Conservation (phyloP, 2,888 invertebrate genomes). For the Drosophila vallismaia region DNA sequence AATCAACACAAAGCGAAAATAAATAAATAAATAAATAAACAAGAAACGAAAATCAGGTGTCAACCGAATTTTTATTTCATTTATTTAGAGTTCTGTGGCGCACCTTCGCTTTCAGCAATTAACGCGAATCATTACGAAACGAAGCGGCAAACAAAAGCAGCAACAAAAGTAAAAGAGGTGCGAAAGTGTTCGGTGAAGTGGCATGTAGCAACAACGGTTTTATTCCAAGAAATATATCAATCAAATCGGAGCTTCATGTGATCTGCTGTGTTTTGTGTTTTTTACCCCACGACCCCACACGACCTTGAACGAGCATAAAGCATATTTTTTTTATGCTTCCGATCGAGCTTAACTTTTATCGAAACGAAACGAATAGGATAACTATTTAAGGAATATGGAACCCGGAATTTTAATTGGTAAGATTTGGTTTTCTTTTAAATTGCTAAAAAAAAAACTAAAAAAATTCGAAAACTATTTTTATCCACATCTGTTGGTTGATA, state of each 20-base stretch:
- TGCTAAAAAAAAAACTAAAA: too few relatives aligned
- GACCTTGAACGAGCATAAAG: slow-evolving; percentile 10
- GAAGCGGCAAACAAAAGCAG: slow-evolving; percentile 12
- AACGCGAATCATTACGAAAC: slow-evolving; percentile 53
- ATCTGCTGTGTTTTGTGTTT: slow-evolving; percentile 51
- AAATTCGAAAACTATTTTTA: too few relatives aligned
- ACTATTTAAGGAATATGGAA: slow-evolving; percentile 58
- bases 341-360: slow-evolving; percentile 33
- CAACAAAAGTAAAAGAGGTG: slow-evolving; percentile 43
- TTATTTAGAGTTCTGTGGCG: slow-evolving; percentile 27
- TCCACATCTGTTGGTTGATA: background rate
- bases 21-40: slow-evolving; percentile 14
- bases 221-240: slow-evolving; percentile 30
- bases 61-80: slow-evolving; percentile 30
- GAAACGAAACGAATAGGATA: slow-evolving; percentile 37
- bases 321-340: slow-evolving; percentile 26
- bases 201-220: slow-evolving; percentile 33
- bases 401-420: slow-evolving; percentile 76
- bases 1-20: slow-evolving; percentile 7
- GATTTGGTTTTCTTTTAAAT: slow-evolving; percentile 4
- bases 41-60: slow-evolving; percentile 59
- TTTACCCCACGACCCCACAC: slow-evolving; percentile 18
- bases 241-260: slow-evolving; percentile 45
- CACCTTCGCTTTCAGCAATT: slow-evolving; percentile 58
- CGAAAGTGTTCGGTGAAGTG: slow-evolving; percentile 32